Evolutionary conservation across 2,888 invertebrate genomes (phyloP).

Genomic region (Ypsolopha scabrella): DNA sequence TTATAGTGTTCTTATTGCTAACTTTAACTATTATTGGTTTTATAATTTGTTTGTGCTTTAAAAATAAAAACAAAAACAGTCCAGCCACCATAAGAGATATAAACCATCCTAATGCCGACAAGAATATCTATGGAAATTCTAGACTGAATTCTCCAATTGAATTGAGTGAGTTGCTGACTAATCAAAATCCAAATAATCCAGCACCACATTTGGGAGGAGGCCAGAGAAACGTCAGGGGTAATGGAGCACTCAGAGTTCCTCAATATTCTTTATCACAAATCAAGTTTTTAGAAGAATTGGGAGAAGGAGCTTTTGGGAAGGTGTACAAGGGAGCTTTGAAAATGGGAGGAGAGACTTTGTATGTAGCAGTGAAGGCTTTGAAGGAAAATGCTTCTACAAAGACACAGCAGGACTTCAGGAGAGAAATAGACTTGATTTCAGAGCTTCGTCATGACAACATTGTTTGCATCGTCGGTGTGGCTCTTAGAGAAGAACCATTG

Average conservation of each 20-base stretch:
- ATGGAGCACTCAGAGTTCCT: constrained; percentile 75
- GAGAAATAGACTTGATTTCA: constrained; percentile 95
- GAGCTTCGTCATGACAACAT: constrained; percentile 96
- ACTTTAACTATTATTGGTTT: constrained; percentile 52
- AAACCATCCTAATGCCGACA: constrained; percentile 78
- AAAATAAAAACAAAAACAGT: constrained; percentile 64
- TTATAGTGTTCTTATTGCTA: constrained; percentile 73
- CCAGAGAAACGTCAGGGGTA: constrained; percentile 55
- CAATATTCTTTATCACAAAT: constrained; percentile 90
- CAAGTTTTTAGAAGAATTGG: constrained; percentile 89
- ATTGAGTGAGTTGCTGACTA: constrained; percentile 81
- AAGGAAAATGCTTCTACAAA: constrained; percentile 94
- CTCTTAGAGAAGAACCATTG: constrained; percentile 88
- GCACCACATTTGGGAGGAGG: constrained; percentile 49
- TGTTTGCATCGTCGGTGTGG: constrained; percentile 93
- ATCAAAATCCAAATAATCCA: constrained; percentile 55
- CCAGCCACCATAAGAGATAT: constrained; percentile 77
- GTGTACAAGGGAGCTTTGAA: constrained; percentile 94
- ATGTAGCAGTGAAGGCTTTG: constrained; percentile 93
- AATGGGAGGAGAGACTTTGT: constrained; percentile 76
- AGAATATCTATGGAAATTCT: constrained; percentile 86
- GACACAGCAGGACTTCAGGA: constrained; percentile 90
- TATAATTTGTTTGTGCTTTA: constrained; percentile 74
- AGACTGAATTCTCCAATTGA: constrained; percentile 84
- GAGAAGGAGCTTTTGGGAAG: constrained; percentile 97